Percentiles rank a stretch among this genome's conserved stretches.
These are phyloP conservation scores for Takifugu bimaculatus DNA, from an alignment of 2,113 vertebrate genomes.

Conservation along the genomic window DNA sequence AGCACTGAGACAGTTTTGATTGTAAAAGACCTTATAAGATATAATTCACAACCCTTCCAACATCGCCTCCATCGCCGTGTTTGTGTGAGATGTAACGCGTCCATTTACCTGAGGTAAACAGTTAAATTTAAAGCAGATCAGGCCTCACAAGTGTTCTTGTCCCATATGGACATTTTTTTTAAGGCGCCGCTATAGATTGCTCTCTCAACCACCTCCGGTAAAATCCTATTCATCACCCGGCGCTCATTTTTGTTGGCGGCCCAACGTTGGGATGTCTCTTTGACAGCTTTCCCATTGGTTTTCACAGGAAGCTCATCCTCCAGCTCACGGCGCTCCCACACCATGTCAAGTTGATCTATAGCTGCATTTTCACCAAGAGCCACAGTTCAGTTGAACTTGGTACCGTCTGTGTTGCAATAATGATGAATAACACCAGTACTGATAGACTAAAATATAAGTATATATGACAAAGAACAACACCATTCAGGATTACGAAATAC, in stretches of 20 bases:
- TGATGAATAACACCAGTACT: not conserved
- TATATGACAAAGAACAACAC: too few relatives aligned
- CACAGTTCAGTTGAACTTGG: not conserved
- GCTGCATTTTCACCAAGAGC: too few relatives aligned
- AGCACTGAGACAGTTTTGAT: too few relatives aligned
- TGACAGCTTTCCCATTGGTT: not conserved
- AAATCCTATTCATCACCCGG: constrained; percentile 33
- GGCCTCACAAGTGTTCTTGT: too few relatives aligned
- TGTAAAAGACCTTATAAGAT: too few relatives aligned
- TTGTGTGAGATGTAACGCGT: too few relatives aligned
- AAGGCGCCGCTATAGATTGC: constrained; percentile 10
- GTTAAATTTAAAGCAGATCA: too few relatives aligned
- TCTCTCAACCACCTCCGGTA: constrained; percentile 16
- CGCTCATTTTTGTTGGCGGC: constrained; percentile 34
- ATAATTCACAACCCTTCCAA: too few relatives aligned
- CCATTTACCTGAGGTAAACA: too few relatives aligned
- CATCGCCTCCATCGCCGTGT: too few relatives aligned
- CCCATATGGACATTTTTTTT: too few relatives aligned
- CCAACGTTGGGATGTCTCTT: constrained; percentile 5
- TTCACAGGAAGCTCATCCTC: constrained; percentile 13
- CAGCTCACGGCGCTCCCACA: constrained; percentile 1
- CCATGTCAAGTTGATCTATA: not conserved
- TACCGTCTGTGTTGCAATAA: not conserved
- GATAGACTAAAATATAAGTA: not conserved
- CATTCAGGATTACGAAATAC: too few relatives aligned